Evolutionary conservation across 2,797 vertebrate species (phyloP).

Genomic region (Acanthurus lineatus): DNA sequence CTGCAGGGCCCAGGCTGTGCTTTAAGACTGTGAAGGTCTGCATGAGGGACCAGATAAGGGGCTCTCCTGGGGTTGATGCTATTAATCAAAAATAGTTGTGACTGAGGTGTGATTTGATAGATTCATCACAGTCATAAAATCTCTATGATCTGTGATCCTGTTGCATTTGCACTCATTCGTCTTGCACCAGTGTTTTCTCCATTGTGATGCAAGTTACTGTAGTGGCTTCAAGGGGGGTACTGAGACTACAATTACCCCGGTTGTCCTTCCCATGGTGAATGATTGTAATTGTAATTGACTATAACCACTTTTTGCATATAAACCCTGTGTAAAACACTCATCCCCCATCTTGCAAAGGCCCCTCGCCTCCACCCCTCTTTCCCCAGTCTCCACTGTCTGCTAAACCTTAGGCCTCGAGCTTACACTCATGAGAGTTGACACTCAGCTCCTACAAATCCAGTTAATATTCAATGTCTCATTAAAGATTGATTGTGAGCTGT

Average conservation of each 20-base stretch:
- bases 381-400: slow-evolving; percentile 61
- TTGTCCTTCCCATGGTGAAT: slow-evolving; percentile 81
- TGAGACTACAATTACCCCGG: slow-evolving; percentile 72
- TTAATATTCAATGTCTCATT: slow-evolving; percentile 90
- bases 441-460: slow-evolving; percentile 82
- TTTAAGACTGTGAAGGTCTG: slow-evolving; percentile 50
- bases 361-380: slow-evolving; percentile 25
- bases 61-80: slow-evolving; percentile 39
- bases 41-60: slow-evolving; percentile 41
- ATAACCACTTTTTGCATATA: slow-evolving; percentile 85
- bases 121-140: slow-evolving; percentile 39
- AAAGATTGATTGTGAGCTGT: slow-evolving; percentile 86
- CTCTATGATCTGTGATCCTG: slow-evolving; percentile 7
- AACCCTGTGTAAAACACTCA: slow-evolving; percentile 79
- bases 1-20: slow-evolving; percentile 64
- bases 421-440: slow-evolving; percentile 84
- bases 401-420: slow-evolving; percentile 74
- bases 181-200: slow-evolving; percentile 44
- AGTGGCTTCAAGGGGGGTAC: slow-evolving; percentile 68
- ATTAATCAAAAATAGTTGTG: slow-evolving; percentile 48
- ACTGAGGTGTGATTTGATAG: slow-evolving; percentile 28
- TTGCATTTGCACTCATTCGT: slow-evolving; percentile 23
- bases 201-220: slow-evolving; percentile 76
- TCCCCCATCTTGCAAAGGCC: slow-evolving; percentile 65
- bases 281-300: slow-evolving; percentile 89